Evolutionary conservation across 2,113 vertebrate species (phyloP).

Genomic region (Neolamprologus sp.): DNA sequence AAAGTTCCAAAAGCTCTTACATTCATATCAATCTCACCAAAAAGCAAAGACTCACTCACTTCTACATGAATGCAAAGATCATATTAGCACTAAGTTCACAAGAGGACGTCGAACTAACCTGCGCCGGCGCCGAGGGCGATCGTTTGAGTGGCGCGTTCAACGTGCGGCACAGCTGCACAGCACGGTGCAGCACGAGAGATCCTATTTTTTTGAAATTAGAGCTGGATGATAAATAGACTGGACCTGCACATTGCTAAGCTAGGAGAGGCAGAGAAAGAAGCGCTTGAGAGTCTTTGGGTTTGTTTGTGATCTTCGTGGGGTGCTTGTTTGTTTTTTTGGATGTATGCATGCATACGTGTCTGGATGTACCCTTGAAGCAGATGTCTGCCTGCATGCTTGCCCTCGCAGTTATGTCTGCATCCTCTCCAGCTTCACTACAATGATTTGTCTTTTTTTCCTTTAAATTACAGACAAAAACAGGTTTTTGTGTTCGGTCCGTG

Average conservation of each 20-base stretch:
- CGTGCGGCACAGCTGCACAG: neutral
- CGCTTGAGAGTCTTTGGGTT: slow-evolving; percentile 34
- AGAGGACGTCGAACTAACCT: neutral
- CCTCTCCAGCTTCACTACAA: neutral
- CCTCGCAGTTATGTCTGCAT: neutral
- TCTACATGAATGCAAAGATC: neutral
- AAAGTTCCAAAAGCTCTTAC: neutral
- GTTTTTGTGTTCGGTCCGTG: neutral
- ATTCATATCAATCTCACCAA: neutral
- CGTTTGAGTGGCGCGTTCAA: neutral
- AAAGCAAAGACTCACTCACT: neutral
- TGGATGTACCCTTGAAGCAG: neutral
- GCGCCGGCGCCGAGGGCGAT: neutral
- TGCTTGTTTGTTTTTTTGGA: neutral
- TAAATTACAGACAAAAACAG: neutral
- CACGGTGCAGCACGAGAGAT: neutral
- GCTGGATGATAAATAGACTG: neutral
- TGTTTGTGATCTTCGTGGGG: neutral
- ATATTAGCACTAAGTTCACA: neutral
- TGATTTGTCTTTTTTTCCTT: neutral
- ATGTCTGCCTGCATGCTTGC: slow-evolving; percentile 30
- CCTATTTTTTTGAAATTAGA: neutral
- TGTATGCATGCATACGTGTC: slow-evolving; percentile 34
- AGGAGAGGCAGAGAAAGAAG: neutral
- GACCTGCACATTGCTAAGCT: neutral